Conservation (phyloP, 2,113 vertebrate species). For the Lophotis ruficrista region DNA sequence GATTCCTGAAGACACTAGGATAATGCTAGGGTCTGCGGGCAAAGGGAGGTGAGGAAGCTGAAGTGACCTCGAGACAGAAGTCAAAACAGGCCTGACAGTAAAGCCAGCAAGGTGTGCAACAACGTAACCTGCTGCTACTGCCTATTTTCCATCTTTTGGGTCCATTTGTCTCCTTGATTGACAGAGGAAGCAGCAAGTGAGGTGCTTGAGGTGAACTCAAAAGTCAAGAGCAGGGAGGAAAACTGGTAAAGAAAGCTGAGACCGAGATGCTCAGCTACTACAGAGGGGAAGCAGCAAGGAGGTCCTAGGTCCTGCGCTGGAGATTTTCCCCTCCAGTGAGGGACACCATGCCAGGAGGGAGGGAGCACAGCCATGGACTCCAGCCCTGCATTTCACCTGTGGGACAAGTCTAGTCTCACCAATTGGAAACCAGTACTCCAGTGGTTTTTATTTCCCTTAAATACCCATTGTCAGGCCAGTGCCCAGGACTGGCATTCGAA, state of each 20-base stretch:
- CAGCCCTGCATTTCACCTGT: neutral
- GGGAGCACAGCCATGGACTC: neutral
- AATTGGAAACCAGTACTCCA: neutral
- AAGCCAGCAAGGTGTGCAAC: neutral
- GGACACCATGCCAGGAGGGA: neutral
- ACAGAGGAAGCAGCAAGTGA: neutral
- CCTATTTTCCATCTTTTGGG: neutral
- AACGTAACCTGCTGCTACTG: neutral
- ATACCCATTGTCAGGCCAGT: neutral
- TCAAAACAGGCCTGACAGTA: neutral
- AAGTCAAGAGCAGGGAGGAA: neutral
- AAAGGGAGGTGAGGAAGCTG: neutral
- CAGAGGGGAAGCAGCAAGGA: neutral
- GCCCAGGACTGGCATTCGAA: slow-evolving; percentile 48
- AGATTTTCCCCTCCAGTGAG: neutral
- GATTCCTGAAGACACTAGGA: neutral
- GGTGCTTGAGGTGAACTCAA: neutral
- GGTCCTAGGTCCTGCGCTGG: neutral
- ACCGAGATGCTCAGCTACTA: neutral
- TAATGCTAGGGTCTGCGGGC: neutral
- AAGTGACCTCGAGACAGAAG: neutral
- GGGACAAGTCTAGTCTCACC: neutral
- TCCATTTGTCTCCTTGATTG: neutral
- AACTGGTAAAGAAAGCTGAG: neutral
- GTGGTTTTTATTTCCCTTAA: neutral